phyloP scores from a whole-genome alignment of 2,888 invertebrate species.

The Orgyia antiqua region DNA sequence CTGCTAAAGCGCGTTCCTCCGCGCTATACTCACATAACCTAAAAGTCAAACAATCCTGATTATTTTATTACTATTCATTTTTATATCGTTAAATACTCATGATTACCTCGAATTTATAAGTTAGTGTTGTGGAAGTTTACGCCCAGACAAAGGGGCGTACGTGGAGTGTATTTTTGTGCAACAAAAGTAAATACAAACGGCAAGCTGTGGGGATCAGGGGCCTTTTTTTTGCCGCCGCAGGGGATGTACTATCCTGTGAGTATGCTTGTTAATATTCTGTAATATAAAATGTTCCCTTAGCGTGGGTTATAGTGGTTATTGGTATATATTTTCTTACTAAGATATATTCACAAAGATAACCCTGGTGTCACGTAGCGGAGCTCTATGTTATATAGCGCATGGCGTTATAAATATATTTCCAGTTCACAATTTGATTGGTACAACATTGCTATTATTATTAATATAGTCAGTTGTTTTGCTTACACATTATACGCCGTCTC shows the following conservation, averaged over 20 bases:
- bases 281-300: slow-evolving; percentile 6
- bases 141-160: slow-evolving; percentile 63
- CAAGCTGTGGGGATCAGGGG: slow-evolving; percentile 98
- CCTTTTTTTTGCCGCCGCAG: slow-evolving; percentile 97
- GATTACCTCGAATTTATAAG: slow-evolving; percentile 70
- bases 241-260: slow-evolving; percentile 98
- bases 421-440: slow-evolving; percentile 8
- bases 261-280: slow-evolving; percentile 42
- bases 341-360: slow-evolving; percentile 23
- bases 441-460: neutral
- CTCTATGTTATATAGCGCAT: slow-evolving; percentile 44
- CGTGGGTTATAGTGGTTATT: slow-evolving; percentile 9
- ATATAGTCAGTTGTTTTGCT: no score
- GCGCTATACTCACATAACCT: slow-evolving; percentile 74
- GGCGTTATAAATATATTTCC: slow-evolving; percentile 34
- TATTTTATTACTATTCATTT: slow-evolving; percentile 55
- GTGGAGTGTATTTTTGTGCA: slow-evolving; percentile 79
- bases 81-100: slow-evolving; percentile 64
- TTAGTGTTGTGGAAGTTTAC: slow-evolving; percentile 69
- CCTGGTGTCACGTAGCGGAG: slow-evolving; percentile 25
- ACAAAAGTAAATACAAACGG: slow-evolving; percentile 84
- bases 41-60: slow-evolving; percentile 56
- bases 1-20: slow-evolving; percentile 74
- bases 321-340: slow-evolving; percentile 10
- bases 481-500: no score